Evolutionary conservation across 1,140 invertebrate species (phyloP).

Genomic region (Reticulitermes speratus): DNA sequence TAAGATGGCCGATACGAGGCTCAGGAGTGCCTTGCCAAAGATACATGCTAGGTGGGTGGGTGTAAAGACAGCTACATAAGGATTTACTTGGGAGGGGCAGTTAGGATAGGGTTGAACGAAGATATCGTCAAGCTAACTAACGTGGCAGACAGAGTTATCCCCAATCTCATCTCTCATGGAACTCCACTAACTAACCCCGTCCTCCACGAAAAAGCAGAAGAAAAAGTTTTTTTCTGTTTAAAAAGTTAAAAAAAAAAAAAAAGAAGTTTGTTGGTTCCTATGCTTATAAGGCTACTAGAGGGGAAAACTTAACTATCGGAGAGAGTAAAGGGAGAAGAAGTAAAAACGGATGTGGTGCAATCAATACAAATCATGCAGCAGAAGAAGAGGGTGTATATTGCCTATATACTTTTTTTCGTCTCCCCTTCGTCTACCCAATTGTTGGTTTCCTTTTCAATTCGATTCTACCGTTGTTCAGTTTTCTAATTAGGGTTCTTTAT

Average conservation of each 20-base stretch:
- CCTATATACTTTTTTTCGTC: background rate
- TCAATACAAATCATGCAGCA: background rate
- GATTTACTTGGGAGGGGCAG: background rate
- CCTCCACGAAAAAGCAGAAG: background rate
- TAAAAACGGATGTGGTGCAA: background rate
- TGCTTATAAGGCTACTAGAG: background rate
- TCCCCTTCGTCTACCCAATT: background rate
- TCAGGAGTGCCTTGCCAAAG: constrained; percentile 15
- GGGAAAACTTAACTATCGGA: background rate
- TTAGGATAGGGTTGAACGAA: background rate
- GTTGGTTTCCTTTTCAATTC: constrained; percentile 16
- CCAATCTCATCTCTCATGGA: background rate
- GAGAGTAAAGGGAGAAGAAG: background rate
- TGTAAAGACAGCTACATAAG: background rate
- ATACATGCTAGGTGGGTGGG: background rate
- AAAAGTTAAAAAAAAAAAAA: background rate
- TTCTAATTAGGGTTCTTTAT: background rate
- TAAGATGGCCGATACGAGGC: constrained; percentile 29
- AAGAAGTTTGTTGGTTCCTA: background rate
- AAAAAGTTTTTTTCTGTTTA: background rate
- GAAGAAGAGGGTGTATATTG: constrained; percentile 8
- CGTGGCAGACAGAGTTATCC: background rate
- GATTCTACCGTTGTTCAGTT: background rate
- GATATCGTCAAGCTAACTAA: constrained; percentile 5
- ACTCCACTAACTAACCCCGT: background rate